These are phyloP conservation scores for Tetraneura akinire DNA, from an alignment of 1,140 invertebrate species.

Conservation along the genomic window DNA sequence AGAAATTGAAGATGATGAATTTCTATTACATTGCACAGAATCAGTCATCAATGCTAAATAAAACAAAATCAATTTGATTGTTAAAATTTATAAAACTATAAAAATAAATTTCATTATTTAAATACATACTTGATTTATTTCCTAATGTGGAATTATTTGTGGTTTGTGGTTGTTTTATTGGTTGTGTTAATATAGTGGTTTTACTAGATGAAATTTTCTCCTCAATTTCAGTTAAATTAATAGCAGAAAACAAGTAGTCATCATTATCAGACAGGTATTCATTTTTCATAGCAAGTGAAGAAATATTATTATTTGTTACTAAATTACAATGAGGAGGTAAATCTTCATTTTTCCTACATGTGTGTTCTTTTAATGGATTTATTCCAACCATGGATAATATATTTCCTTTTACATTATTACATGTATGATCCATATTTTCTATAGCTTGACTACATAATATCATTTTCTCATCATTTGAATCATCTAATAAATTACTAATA, in stretches of 20 bases:
- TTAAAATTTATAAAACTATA: not conserved
- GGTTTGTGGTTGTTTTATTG: not conserved
- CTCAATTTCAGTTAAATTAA: conserved; percentile 32
- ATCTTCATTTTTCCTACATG: not conserved
- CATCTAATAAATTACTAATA: conserved; percentile 13
- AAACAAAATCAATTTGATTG: not conserved
- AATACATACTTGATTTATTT: not conserved
- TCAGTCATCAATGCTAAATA: not conserved
- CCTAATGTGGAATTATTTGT: not conserved
- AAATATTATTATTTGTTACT: too few relatives aligned
- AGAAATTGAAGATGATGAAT: not conserved
- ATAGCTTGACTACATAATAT: conserved; percentile 34
- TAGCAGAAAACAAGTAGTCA: not conserved
- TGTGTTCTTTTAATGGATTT: conserved; percentile 7
- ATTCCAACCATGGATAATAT: conserved; percentile 8
- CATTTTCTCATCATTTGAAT: conserved; percentile 30
- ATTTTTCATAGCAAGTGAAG: too few relatives aligned
- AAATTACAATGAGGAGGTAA: not conserved
- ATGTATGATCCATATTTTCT: conserved; percentile 1
- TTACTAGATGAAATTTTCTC: not conserved
- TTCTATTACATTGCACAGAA: not conserved
- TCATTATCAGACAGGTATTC: not conserved
- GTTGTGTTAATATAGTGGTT: not conserved
- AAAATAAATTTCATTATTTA: too few relatives aligned
- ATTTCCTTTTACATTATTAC: not conserved